A percentile compares a stretch with the other conserved stretches of the same genome.
Conservation (phyloP, 1,140 invertebrate genomes). For the Penaeus japonicus region DNA sequence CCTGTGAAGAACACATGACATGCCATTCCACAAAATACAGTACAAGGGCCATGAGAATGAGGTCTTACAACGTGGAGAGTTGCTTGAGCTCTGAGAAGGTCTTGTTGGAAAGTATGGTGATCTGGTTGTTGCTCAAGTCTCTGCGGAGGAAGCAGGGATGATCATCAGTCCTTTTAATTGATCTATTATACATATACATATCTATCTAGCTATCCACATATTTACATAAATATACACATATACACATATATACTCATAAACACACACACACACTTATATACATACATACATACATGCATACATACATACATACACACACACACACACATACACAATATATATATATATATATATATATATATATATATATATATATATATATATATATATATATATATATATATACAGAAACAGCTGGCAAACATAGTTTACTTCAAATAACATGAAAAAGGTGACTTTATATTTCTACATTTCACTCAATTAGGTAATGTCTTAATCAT, state of each 20-base stretch:
- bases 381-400: not conserved
- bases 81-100: conserved; percentile 91
- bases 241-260: not conserved
- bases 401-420: not conserved
- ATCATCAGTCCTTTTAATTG: not conserved
- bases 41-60: not conserved
- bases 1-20: too few species aligned
- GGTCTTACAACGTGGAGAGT: conserved; percentile 79
- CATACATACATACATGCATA: not conserved
- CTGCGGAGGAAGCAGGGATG: conserved; percentile 69
- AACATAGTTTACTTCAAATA: too few species aligned
- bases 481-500: not conserved
- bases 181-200: not conserved
- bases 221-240: not conserved
- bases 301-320: conserved; percentile 18
- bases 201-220: not conserved
- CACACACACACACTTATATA: not conserved
- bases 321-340: not conserved
- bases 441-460: too few species aligned
- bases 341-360: not conserved
- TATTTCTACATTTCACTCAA: not conserved
- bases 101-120: conserved; percentile 87
- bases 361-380: not conserved
- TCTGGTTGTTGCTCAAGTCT: conserved; percentile 96
- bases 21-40: not conserved